Evolutionary conservation across 2,888 invertebrate species (phyloP), one percentile per base, ranked within the genome.

Genomic region (Catocala nupta): DNA sequence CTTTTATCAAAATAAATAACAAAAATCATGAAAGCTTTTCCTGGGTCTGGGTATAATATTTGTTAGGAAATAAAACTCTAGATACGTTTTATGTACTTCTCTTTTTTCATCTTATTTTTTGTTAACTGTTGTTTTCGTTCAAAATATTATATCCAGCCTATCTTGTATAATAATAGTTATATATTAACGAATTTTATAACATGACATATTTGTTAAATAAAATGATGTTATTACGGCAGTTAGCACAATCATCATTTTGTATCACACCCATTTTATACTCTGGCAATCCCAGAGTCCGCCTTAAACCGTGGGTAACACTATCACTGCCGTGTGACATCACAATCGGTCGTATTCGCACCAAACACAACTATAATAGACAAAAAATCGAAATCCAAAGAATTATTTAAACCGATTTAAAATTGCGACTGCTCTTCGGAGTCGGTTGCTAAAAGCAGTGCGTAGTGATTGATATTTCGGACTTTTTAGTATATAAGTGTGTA

Each of bases 401-500:
- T 78, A 71, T 71, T 73, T 68, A 68, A 49, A 49, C 49, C 49
- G 8, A 73, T 60, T 70, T 67, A 64, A 66, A 61, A 57, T 44
- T 45, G 12, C 42, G 44, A 44, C 25, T 16, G 36, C 25, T 47
- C 55, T 58, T 51, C 45, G 16, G 12, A 66, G 67, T 68, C 54
- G 55, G 49, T 66, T 68, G 48, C 65, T 72, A 67, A 48, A 63
- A 55, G 82, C 88, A 87, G 91, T 89, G 91, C 88, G 89, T 86
- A 88, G 91, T 87, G 88, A 82, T 77, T 66, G 71, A 69, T 64
- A 81, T 78, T 73, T 82, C 80, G 89, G 89, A 90, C 89, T 86
- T 74, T 71, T 61, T 84, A 83, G 75, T 76, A 59, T 52, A 54
- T 88, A 87, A 89, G 88, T 83, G 88, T 90, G 89, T 89, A 90